Evolutionary conservation across 2,113 vertebrate genomes (phyloP).

Genomic region (Pungitius pungitius): DNA sequence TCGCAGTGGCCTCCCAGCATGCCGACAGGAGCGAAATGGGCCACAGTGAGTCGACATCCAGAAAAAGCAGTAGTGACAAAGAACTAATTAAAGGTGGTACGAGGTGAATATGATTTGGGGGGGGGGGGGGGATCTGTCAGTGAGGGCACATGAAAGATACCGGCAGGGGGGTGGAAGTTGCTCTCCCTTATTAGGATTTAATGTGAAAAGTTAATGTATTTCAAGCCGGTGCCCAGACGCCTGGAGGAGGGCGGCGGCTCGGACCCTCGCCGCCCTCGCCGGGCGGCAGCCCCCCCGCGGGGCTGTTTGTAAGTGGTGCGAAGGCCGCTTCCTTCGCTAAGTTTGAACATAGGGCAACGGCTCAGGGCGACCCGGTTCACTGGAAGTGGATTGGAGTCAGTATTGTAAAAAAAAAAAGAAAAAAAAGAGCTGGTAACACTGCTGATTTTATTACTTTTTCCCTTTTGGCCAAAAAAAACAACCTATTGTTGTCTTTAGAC

Average conservation of each 20-base stretch:
- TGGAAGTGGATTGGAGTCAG: conserved; percentile 59
- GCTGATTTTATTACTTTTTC: not conserved
- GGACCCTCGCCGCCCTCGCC: conserved; percentile 54
- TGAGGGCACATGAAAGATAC: conserved; percentile 92
- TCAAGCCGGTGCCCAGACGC: conserved; percentile 79
- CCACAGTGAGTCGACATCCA: conserved; percentile 73
- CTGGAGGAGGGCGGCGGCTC: conserved; percentile 38
- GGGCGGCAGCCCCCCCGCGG: conserved; percentile 70
- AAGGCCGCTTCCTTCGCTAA: conserved; percentile 54
- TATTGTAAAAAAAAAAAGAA: conserved; percentile 14
- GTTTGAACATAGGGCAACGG: conserved; percentile 70
- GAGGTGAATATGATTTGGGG: conserved; percentile 85
- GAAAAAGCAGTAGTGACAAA: conserved; percentile 85
- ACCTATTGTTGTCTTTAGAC: not conserved
- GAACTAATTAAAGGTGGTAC: conserved; percentile 89
- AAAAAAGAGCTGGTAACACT: not conserved
- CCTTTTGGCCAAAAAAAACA: not conserved
- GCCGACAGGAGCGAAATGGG: conserved; percentile 48
- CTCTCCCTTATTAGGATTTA: conserved; percentile 87
- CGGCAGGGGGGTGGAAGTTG: conserved; percentile 79
- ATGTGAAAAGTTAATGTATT: conserved; percentile 88
- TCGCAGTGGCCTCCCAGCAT: conserved; percentile 61
- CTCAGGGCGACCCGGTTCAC: conserved; percentile 55
- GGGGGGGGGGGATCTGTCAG: conserved; percentile 77
- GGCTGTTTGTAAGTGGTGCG: conserved; percentile 67